phyloP scores from a whole-genome alignment of 2,797 vertebrate species.

The Sarcophilus harrisii region DNA sequence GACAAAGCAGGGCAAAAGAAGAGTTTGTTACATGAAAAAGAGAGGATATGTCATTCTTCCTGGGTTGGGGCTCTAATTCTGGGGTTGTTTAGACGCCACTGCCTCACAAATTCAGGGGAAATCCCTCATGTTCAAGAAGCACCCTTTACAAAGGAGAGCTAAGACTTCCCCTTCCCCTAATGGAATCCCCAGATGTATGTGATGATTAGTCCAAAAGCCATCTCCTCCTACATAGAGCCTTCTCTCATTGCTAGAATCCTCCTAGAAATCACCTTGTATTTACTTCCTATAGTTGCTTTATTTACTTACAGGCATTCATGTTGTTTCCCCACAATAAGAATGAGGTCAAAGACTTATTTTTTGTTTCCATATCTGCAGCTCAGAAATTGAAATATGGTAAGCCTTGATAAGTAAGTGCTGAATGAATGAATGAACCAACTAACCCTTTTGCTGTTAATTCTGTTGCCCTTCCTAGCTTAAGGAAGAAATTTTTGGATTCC shows the following conservation, averaged over 20 bases:
- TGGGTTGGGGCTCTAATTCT: background rate
- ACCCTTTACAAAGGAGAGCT: background rate
- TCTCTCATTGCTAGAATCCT: background rate
- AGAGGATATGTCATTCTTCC: background rate
- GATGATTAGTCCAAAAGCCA: background rate
- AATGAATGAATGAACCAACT: background rate
- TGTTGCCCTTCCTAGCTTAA: background rate
- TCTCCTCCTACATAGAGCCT: background rate
- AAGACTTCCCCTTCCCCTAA: background rate
- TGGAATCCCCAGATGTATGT: background rate
- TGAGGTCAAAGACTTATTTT: background rate
- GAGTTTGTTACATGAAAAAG: background rate
- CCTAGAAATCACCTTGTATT: background rate
- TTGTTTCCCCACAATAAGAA: background rate
- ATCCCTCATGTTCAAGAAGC: background rate
- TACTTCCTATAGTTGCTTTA: background rate
- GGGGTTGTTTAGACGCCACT: background rate
- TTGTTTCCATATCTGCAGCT: background rate
- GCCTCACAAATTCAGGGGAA: background rate
- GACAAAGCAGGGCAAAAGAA: background rate
- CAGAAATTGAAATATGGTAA: background rate
- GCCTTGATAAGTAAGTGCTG: background rate
- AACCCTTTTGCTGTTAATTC: background rate
- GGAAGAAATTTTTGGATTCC: background rate
- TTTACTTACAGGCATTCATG: background rate